A percentile compares a stretch with the other conserved stretches of the same genome.
phyloP scores from a whole-genome alignment of 2,113 vertebrate genomes.

The Patagioenas fasciata region DNA sequence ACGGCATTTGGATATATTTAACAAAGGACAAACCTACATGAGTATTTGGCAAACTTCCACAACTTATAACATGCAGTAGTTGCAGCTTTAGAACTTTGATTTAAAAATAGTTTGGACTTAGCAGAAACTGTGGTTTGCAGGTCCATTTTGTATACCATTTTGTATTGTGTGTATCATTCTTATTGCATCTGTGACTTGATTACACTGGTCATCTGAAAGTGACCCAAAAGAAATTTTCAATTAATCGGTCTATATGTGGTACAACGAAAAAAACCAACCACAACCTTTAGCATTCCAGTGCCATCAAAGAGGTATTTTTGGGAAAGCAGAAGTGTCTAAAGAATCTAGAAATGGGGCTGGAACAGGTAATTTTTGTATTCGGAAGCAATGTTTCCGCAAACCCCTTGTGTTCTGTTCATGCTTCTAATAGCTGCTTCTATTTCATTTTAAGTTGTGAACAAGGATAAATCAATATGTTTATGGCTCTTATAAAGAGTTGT shows the following conservation, averaged over 20 bases:
- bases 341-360: not conserved
- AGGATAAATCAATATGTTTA: not conserved
- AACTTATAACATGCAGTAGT: not conserved
- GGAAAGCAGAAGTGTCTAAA: not conserved
- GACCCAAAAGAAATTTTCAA: not conserved
- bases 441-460: not conserved
- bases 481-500: not conserved
- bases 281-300: not conserved
- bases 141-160: not conserved
- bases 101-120: not conserved
- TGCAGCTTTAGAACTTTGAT: not conserved
- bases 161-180: not conserved
- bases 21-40: constrained; percentile 27
- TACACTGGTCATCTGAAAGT: not conserved
- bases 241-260: not conserved
- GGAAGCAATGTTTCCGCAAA: not conserved
- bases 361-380: not conserved
- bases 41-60: constrained; percentile 20
- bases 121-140: not conserved
- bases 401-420: not conserved
- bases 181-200: not conserved
- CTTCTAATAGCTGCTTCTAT: not conserved
- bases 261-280: not conserved
- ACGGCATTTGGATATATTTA: constrained; percentile 48
- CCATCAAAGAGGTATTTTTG: not conserved